These are phyloP conservation scores for Zaprionus ornatus DNA, from an alignment of 1,140 invertebrate species.

Conservation along the genomic window DNA sequence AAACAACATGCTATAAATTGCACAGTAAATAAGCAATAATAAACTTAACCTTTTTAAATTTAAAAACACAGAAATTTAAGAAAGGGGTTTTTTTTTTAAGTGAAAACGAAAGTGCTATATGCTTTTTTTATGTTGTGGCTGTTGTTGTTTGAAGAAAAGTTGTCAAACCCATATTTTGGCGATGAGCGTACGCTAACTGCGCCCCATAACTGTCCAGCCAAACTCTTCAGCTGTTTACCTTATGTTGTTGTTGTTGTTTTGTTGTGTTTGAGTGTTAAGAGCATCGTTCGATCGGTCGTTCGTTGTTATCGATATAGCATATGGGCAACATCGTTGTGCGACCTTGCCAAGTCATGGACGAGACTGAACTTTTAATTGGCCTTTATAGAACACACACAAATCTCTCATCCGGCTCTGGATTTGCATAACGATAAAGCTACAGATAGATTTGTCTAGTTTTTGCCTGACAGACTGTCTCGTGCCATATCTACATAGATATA, in stretches of 20 bases:
- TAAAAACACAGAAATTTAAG: not conserved
- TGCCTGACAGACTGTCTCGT: not conserved
- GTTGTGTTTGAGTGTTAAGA: conserved; percentile 5
- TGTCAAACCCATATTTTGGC: not conserved
- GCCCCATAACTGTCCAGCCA: conserved; percentile 3
- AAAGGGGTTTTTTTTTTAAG: not conserved
- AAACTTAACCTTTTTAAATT: too few species aligned
- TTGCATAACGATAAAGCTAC: conserved; percentile 13
- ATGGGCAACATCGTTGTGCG: not conserved
- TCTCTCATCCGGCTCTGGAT: conserved; percentile 8
- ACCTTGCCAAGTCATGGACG: conserved; percentile 7
- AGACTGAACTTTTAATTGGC: conserved; percentile 6
- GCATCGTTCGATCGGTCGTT: not conserved
- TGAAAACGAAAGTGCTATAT: not conserved
- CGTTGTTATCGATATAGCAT: conserved; percentile 5
- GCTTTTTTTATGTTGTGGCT: not conserved
- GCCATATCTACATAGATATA: not conserved
- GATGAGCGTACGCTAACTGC: not conserved
- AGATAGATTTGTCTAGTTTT: not conserved
- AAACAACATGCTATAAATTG: too few species aligned
- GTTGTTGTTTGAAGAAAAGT: not conserved
- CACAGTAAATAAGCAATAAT: too few species aligned
- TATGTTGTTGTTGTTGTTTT: conserved; percentile 1
- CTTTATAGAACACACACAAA: not conserved
- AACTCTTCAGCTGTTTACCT: conserved; percentile 21